Conservation (phyloP, 2,113 vertebrate species). For the Caranx ignobilis region DNA sequence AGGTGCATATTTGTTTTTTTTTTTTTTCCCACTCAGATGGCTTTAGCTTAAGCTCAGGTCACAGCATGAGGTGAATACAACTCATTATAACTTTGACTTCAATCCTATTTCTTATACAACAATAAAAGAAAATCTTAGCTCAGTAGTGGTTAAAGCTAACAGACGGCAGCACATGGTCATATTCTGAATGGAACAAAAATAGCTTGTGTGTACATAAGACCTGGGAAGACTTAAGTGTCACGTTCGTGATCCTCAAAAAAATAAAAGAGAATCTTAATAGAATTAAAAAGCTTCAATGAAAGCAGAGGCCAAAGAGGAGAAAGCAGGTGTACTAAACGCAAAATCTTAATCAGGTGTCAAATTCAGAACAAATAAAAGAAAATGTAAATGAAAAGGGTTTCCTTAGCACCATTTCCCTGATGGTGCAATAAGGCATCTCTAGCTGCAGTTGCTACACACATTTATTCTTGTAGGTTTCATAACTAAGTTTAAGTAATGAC, state of each 20-base stretch:
- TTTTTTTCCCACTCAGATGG: not conserved
- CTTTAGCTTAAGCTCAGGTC: not conserved
- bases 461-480: slow-evolving; percentile 17
- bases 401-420: not conserved
- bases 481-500: slow-evolving; percentile 15
- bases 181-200: not conserved
- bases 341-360: no score
- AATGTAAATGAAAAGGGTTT: not conserved
- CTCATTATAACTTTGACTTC: not conserved
- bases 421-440: not conserved
- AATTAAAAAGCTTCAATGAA: not conserved
- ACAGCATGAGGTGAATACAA: not conserved
- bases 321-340: not conserved
- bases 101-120: not conserved
- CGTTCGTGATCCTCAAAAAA: not conserved
- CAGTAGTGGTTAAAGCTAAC: not conserved
- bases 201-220: not conserved
- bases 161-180: not conserved
- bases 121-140: not conserved
- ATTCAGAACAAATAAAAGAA: not conserved
- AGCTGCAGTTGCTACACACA: not conserved
- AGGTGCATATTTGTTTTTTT: not conserved
- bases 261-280: not conserved
- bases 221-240: not conserved
- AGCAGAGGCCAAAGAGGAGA: not conserved